Conservation (phyloP, 1,140 invertebrate genomes). For the Battus philenor region DNA sequence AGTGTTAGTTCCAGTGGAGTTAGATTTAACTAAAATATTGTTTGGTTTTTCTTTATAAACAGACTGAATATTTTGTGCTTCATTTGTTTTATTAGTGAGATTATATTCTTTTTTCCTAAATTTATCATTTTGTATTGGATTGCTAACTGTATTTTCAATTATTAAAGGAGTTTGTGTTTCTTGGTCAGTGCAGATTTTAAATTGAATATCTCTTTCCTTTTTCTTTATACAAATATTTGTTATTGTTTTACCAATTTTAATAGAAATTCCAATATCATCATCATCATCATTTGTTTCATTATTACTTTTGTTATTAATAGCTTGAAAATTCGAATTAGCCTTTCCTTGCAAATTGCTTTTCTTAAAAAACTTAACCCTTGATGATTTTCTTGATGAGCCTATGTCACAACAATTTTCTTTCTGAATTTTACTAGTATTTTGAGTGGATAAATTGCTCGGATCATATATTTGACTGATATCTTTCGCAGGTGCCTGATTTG, state of each 20-base stretch:
- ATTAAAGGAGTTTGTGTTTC: constrained; percentile 47
- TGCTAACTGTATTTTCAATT: constrained; percentile 10
- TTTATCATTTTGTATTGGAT: constrained; percentile 7
- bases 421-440: constrained; percentile 1
- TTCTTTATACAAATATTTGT: constrained; percentile 59
- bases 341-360: constrained; percentile 29
- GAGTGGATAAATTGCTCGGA: not conserved
- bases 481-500: no score
- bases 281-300: constrained; percentile 33
- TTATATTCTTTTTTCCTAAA: not conserved
- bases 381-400: constrained; percentile 22
- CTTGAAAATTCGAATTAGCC: constrained; percentile 14
- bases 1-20: constrained; percentile 50
- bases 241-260: constrained; percentile 54
- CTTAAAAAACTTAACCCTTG: constrained; percentile 34
- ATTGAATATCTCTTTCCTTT: constrained; percentile 46
- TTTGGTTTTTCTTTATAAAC: constrained; percentile 1
- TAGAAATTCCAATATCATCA: constrained; percentile 59
- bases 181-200: constrained; percentile 46
- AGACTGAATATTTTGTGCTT: not conserved
- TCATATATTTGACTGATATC: no score
- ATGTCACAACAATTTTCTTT: constrained; percentile 8
- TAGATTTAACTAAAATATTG: constrained; percentile 27
- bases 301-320: constrained; percentile 21
- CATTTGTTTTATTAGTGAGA: not conserved